Base-by-base conservation (phyloP, 2,888 invertebrate species). In the Tetropium fuscum region DNA sequence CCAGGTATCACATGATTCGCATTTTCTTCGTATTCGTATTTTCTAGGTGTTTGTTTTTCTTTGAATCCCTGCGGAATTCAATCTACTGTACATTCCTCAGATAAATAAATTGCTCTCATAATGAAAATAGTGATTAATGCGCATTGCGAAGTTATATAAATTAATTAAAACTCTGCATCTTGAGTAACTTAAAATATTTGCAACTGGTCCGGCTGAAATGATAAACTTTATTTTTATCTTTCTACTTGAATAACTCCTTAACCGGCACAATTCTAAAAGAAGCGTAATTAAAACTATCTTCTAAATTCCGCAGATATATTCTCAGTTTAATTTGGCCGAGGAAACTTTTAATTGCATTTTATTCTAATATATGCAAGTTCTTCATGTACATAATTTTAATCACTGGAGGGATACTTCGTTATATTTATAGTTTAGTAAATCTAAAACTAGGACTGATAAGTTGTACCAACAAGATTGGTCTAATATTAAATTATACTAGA, bases 281-380 rank as follows among this genome's bases (percentile, higher is more conserved):
- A 51, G 27, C 18, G 51, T 13, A 51, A 51, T 51, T 38, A 51
- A 51, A 40, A 40, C 51, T 51, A 51, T 48, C 7, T 36, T 22
- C 36, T 51, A 27, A 25, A 51, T 51, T 51, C 19, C 5, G 27
- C 25, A 8, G 20, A 18, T 25, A 51, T n/a, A 19, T 27, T 27
- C 25, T 18, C 27, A 40, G 20, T 40, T 51, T 48, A 48, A 48
- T 15, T 48, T 48, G n/a, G n/a, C n/a, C 6, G 8, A 51, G 11
- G 18, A 51, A 49, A 22, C 8, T 51, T 51, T 51, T 51, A 51
- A 51, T 51, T 51, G 22, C 36, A 18, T 48, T 36, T 48, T 48
- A 48, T 36, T 11, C 34, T 15, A 15, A 13, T 34, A 34, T 15
- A 2, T 3, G 8, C 5, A 11, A 8, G 32, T n/a, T n/a, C n/a